These are phyloP conservation scores for Cyphomyrus plagiostoma DNA, from an alignment of 2,113 vertebrate genomes.

Conservation along the genomic window DNA sequence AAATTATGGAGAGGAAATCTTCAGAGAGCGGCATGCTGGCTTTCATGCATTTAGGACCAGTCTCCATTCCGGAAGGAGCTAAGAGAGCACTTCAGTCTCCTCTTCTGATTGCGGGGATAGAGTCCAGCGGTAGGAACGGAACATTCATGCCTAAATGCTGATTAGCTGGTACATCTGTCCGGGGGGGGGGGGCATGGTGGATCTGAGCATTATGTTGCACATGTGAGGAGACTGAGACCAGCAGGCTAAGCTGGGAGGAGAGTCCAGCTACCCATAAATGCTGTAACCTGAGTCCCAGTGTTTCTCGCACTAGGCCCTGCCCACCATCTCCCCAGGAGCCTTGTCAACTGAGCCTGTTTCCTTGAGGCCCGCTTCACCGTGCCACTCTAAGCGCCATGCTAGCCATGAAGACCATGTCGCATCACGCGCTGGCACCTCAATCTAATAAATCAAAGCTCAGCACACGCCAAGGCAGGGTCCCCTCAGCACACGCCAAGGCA, in stretches of 20 bases:
- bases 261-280: background rate
- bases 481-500: no score
- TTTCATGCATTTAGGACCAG: background rate
- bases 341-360: background rate
- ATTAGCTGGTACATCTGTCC: background rate
- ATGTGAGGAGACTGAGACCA: background rate
- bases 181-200: background rate
- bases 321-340: background rate
- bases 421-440: background rate
- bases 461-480: background rate
- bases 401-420: background rate
- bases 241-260: background rate
- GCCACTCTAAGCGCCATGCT: background rate
- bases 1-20: conserved; percentile 6
- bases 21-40: background rate
- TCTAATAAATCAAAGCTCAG: background rate
- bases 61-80: background rate
- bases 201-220: background rate
- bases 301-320: background rate
- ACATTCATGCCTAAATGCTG: background rate
- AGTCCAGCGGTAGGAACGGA: background rate
- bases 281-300: background rate
- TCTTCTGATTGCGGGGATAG: background rate
- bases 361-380: background rate
- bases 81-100: background rate